Conservation (phyloP, 2,797 vertebrate genomes). For the Danio jaintianensis region DNA sequence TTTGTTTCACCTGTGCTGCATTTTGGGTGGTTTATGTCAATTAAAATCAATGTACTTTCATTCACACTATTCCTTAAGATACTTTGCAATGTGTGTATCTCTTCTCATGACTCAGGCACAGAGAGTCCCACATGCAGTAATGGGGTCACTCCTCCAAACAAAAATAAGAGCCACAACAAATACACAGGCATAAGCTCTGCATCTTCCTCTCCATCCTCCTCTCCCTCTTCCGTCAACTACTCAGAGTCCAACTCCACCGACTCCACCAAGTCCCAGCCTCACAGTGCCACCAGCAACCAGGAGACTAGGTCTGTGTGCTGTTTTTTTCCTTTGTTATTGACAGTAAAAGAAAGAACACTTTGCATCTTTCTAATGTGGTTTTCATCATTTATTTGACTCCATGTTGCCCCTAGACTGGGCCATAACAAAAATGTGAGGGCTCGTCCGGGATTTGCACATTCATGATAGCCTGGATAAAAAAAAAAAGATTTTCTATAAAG, state of each 20-base stretch:
- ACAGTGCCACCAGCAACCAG: slow-evolving; percentile 96
- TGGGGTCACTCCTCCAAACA: slow-evolving; percentile 88
- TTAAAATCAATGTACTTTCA: not conserved
- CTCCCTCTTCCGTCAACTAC: slow-evolving; percentile 96
- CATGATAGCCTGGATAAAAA: too few relatives aligned
- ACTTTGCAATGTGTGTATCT: slow-evolving; percentile 2
- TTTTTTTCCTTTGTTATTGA: not conserved
- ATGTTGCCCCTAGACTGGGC: too few relatives aligned
- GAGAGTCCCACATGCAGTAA: slow-evolving; percentile 98
- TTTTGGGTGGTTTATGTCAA: not conserved
- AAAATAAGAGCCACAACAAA: slow-evolving; percentile 91
- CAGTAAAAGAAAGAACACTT: too few relatives aligned
- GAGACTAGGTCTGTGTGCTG: slow-evolving; percentile 88
- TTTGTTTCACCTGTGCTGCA: not conserved
- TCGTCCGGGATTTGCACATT: too few relatives aligned
- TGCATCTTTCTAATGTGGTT: too few relatives aligned
- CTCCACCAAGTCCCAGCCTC: slow-evolving; percentile 97
- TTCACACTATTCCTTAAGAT: not conserved
- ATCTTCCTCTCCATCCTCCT: slow-evolving; percentile 93
- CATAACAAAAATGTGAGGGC: too few relatives aligned
- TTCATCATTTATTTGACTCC: too few relatives aligned
- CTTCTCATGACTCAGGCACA: slow-evolving; percentile 78
- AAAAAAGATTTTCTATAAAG: too few relatives aligned
- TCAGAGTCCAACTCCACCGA: slow-evolving; percentile 98
- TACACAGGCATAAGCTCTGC: slow-evolving; percentile 90